phyloP scores from a whole-genome alignment of 2,113 vertebrate species.

The Gobiocypris rarus region DNA sequence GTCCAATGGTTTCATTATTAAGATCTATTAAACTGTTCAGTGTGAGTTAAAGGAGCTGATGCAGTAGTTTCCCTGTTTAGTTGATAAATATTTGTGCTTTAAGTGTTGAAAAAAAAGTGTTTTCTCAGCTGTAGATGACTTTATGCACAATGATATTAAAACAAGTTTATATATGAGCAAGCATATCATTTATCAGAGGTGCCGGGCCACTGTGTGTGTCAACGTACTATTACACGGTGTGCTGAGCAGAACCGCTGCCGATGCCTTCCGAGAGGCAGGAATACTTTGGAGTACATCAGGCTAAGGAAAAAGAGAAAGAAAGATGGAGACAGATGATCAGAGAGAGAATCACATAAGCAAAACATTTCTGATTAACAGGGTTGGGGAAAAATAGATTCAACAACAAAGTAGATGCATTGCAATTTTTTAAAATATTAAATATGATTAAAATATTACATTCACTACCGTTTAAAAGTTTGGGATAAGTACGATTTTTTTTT shows the following conservation, averaged over 20 bases:
- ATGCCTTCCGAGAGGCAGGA: conserved; percentile 29
- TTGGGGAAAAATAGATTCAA: background rate
- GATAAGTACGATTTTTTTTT: no score
- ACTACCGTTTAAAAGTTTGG: no score
- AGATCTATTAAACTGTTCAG: background rate
- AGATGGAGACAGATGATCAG: background rate
- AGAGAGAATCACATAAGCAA: background rate
- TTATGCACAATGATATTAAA: background rate
- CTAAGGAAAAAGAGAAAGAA: conserved; percentile 58
- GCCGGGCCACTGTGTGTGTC: background rate
- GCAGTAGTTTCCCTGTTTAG: conserved; percentile 2
- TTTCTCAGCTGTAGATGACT: background rate
- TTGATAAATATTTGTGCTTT: background rate
- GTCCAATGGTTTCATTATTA: conserved; percentile 6
- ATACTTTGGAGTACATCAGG: conserved; percentile 63
- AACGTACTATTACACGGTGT: conserved; percentile 75
- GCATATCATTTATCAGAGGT: background rate
- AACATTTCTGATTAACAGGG: background rate
- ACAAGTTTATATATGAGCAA: background rate
- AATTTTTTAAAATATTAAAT: no score
- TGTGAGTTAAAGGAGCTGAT: background rate
- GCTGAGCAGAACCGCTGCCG: conserved; percentile 69
- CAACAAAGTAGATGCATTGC: background rate
- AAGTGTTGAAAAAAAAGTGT: background rate
- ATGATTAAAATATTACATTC: no score